Percentiles rank a stretch among this genome's conserved stretches.
phyloP scores from a whole-genome alignment of 2,797 vertebrate genomes.

The Kryptopterus vitreolus region DNA sequence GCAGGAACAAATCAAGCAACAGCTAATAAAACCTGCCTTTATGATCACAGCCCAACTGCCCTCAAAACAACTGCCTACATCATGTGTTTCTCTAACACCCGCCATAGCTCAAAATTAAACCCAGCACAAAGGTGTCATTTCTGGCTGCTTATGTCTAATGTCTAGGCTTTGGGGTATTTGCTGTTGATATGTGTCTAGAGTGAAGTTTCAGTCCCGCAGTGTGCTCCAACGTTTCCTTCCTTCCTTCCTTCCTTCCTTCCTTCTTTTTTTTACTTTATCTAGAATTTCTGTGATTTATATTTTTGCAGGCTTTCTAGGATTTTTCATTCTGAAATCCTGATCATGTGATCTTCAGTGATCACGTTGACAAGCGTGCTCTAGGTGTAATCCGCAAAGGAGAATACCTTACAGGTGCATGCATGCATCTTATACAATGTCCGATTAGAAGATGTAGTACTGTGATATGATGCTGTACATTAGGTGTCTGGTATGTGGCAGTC shows the following conservation, averaged over 20 bases:
- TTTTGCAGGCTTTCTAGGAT: not conserved
- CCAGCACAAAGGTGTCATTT: slow-evolving; percentile 88
- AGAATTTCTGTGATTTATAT: not conserved
- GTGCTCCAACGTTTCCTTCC: slow-evolving; percentile 7
- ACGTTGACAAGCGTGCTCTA: not conserved
- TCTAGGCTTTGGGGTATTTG: slow-evolving; percentile 74
- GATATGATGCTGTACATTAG: slow-evolving; percentile 43
- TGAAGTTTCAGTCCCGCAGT: slow-evolving; percentile 14
- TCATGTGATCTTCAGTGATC: not conserved
- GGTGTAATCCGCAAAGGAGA: not conserved
- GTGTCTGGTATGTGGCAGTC: slow-evolving; percentile 40
- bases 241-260: not conserved
- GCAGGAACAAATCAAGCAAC: slow-evolving; percentile 97
- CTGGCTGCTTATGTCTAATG: slow-evolving; percentile 76
- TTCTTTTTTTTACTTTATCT: not conserved
- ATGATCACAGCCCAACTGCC: slow-evolving; percentile 74
- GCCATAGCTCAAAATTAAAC: slow-evolving; percentile 88
- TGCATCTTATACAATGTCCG: not conserved
- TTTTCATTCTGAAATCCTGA: no score
- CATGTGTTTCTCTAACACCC: slow-evolving; percentile 92
- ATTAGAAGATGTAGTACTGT: slow-evolving; percentile 6
- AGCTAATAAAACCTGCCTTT: slow-evolving; percentile 96
- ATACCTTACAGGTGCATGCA: not conserved
- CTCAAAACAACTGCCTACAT: slow-evolving; percentile 95
- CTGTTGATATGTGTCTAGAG: slow-evolving; percentile 29